Evolutionary conservation across 2,888 invertebrate genomes (phyloP).

Genomic region (Oscheius myriophilus): DNA sequence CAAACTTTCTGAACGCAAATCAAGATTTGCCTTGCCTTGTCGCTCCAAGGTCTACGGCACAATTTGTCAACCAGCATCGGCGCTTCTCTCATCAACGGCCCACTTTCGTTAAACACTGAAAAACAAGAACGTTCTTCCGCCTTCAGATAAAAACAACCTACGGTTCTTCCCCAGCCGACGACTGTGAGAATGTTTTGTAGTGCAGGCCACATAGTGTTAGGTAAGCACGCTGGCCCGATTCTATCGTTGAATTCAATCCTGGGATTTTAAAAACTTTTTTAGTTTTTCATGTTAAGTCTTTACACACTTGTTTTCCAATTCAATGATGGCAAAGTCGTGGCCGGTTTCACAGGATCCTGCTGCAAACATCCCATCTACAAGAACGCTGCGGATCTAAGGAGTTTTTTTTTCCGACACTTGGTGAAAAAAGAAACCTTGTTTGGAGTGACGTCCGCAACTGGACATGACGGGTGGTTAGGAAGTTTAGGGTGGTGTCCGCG

Average conservation of each 20-base stretch:
- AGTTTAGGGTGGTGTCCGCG: conserved; percentile 42
- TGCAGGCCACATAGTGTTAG: conserved; percentile 36
- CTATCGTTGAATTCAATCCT: conserved; percentile 53
- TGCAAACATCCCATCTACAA: conserved; percentile 62
- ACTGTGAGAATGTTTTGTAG: conserved; percentile 51
- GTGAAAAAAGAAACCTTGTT: conserved; percentile 41
- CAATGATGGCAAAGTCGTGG: conserved; percentile 69
- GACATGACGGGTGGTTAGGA: conserved; percentile 50
- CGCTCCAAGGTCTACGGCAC: conserved; percentile 63
- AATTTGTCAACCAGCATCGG: conserved; percentile 62
- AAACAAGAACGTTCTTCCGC: conserved; percentile 1
- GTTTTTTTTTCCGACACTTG: background rate
- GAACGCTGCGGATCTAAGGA: conserved; percentile 58
- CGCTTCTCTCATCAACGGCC: conserved; percentile 63
- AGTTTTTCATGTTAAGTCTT: too few relatives aligned
- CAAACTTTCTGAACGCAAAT: background rate
- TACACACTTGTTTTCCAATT: conserved; percentile 52
- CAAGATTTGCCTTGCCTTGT: conserved; percentile 35
- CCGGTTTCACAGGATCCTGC: conserved; percentile 54
- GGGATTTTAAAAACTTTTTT: background rate
- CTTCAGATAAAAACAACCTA: conserved; percentile 27
- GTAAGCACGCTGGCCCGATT: conserved; percentile 65
- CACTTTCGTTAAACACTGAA: conserved; percentile 61
- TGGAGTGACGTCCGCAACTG: conserved; percentile 39
- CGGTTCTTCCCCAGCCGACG: conserved; percentile 64